Conservation (phyloP, 2,113 vertebrate species). For the Baryphthengus martii region DNA sequence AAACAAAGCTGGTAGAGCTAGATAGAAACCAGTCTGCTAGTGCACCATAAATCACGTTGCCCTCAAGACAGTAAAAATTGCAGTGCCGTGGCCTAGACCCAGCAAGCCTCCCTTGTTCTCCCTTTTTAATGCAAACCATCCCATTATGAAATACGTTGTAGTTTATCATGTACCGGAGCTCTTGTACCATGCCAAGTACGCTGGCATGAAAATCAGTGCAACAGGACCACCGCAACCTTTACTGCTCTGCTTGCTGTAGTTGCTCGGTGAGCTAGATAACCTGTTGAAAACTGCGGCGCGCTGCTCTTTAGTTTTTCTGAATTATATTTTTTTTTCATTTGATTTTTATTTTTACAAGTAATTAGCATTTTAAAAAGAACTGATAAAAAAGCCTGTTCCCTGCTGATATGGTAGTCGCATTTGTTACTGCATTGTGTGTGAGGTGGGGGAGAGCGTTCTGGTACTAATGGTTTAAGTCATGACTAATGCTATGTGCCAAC, state of each 20-base stretch:
- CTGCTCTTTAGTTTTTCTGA: neutral
- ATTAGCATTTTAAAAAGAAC: neutral
- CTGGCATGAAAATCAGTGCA: neutral
- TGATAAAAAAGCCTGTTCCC: slow-evolving; percentile 20
- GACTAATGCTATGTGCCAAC: slow-evolving; percentile 47
- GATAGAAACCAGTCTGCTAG: neutral
- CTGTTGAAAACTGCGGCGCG: neutral
- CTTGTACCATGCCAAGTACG: neutral
- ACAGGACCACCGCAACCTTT: neutral
- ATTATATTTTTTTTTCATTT: no score
- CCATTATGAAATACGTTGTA: neutral
- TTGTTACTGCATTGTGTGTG: neutral
- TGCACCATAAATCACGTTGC: neutral
- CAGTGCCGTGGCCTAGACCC: neutral
- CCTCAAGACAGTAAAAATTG: neutral
- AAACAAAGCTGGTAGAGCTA: neutral
- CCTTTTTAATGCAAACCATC: neutral
- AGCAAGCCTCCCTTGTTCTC: neutral
- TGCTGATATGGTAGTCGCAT: neutral
- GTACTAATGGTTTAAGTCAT: slow-evolving; percentile 26
- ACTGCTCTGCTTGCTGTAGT: neutral
- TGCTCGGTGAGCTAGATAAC: neutral
- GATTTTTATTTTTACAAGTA: slow-evolving; percentile 23
- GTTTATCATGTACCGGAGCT: neutral
- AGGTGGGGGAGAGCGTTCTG: neutral